Base-by-base conservation (phyloP, 1,140 invertebrate genomes). In the Physella acuta region DNA sequence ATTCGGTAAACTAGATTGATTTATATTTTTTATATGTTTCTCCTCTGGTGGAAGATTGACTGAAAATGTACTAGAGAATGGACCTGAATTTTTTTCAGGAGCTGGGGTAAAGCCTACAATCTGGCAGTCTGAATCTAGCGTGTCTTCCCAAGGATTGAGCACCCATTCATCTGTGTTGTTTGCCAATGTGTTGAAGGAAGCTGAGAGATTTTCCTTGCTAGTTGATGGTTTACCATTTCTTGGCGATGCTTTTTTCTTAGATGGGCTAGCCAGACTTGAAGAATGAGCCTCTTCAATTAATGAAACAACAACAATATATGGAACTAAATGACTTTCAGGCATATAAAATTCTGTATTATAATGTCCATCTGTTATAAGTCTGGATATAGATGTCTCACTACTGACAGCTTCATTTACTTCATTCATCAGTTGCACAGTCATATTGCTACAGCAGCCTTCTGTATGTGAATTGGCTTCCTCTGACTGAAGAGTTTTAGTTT, bases 371-470 rank as follows among this genome's bases (percentile, higher is more conserved):
- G 58, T 60, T 3, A 67, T 74, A 33, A 65, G 69, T 52, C 30
- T 69, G 49, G 70, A 76, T 70, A 37, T 68, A 55, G 20, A 68
- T 52, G 53, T 20, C 30, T 80, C 78, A 73, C 76, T 86, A 70
- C 82, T 88, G 8, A 83, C 84, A 36, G 87, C 88, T 78, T 88
- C 87, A 77, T 89, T 89, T 24, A 88, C 88, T 81, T 88, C 87
- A 73, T 89, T 90, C 86, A 89, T 87, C 16, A 88, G 86, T 60
- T 87, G 86, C 44, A 90, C 88, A 31, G 88, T 76, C 52, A 73
- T 75, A 59, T 73, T 76, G 31, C 72, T 67, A 30, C 5, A 20
- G 33, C 53, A 33, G 39, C 36, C 34, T 14, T 24, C 56, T 3
- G 24, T 31, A 31, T 31, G 62, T 28, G 33, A 28, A 33, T 34